Evolutionary conservation across 2,113 vertebrate genomes (phyloP).

Genomic region (Gallinago jamesoni): DNA sequence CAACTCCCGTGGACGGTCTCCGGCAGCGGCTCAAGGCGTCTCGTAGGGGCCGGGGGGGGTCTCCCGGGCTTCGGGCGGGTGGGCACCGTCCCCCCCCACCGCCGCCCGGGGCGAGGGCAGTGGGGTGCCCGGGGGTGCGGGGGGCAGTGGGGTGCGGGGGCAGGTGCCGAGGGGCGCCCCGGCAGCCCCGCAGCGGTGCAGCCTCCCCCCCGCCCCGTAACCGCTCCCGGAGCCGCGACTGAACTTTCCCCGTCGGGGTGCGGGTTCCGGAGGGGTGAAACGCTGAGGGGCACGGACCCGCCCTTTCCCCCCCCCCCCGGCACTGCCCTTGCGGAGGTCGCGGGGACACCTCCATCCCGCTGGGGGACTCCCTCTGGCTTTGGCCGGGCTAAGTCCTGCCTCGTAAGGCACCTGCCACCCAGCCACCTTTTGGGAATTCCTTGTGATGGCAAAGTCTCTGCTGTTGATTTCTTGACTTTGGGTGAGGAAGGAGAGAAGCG

Average conservation of each 20-base stretch:
- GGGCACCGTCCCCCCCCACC: neutral
- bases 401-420: neutral
- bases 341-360: rapidly evolving
- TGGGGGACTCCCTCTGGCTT: neutral
- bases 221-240: rapidly evolving
- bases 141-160: neutral
- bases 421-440: neutral
- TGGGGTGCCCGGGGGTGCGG: neutral
- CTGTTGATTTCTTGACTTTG: neutral
- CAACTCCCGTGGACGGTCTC: neutral
- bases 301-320: neutral
- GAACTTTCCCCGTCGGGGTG: neutral
- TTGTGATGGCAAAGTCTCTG: neutral
- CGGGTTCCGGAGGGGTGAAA: rapidly evolving
- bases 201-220: neutral
- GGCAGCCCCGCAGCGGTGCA: neutral
- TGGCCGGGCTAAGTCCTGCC: neutral
- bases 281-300: rapidly evolving
- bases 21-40: neutral
- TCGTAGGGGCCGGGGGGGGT: neutral
- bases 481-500: neutral
- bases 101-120: neutral
- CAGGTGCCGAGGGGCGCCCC: neutral
- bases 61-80: neutral
- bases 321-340: neutral